Conservation (phyloP, 2,797 vertebrate species). For the Morus bassanus region DNA sequence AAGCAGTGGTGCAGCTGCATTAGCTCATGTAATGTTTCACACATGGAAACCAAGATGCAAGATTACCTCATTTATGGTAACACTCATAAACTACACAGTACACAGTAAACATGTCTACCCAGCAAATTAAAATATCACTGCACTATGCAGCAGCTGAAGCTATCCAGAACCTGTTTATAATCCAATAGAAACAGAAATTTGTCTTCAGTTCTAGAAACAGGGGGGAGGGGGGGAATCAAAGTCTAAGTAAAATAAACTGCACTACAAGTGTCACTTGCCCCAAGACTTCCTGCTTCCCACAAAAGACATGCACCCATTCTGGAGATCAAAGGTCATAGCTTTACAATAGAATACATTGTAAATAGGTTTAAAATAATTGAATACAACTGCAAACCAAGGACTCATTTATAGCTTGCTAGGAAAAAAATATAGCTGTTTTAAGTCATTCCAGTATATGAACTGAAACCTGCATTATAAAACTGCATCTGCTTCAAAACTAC, state of each 20-base stretch:
- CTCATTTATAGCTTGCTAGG: constrained; percentile 60
- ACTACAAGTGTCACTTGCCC: constrained; percentile 61
- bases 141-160: constrained; percentile 84
- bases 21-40: constrained; percentile 86
- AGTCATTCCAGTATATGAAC: constrained; percentile 61
- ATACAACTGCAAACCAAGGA: constrained; percentile 62
- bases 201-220: constrained; percentile 72
- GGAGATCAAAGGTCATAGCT: constrained; percentile 62
- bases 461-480: constrained; percentile 68
- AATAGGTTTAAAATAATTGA: constrained; percentile 71
- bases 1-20: constrained; percentile 76
- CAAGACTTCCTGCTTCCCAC: constrained; percentile 69
- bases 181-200: constrained; percentile 75
- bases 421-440: constrained; percentile 53
- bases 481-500: constrained; percentile 56
- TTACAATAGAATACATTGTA: constrained; percentile 71
- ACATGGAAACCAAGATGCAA: constrained; percentile 78
- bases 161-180: constrained; percentile 84
- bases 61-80: constrained; percentile 84
- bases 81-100: constrained; percentile 86
- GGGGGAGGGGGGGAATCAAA: constrained; percentile 61
- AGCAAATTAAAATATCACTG: constrained; percentile 87
- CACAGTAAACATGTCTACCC: constrained; percentile 90
- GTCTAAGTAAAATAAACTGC: constrained; percentile 73
- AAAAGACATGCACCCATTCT: constrained; percentile 67